Evolutionary conservation across 2,113 vertebrate genomes (phyloP), one percentile per base, ranked within the genome.

Genomic region (Odocoileus virginianus): DNA sequence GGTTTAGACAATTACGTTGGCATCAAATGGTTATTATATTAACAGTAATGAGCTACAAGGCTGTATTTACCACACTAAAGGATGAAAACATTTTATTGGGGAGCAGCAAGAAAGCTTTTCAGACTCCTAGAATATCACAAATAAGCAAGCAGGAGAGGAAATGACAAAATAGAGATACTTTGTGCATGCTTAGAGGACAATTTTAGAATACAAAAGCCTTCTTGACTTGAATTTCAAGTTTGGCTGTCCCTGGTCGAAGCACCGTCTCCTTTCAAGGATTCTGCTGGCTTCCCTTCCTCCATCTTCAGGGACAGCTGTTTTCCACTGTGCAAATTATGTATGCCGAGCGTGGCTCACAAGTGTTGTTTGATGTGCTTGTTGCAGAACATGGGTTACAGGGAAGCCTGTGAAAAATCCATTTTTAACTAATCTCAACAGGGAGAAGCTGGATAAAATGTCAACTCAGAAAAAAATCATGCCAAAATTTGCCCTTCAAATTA

Each of bases 251-350:
- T 25, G 76, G 47, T 0, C 7, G 87, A 50, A n/a, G 43, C 9
- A 7, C 13, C 15, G 0, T 43, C 43, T 81, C 45, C 64, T 74
- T 36, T 82, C 33, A 11, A 27, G 54, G 78, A 27, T 10, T 2
- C 36, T 14, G 12, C 83, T 54, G 74, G 52, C 33, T 76, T 79
- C 27, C 1, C 9, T 11, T 60, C 47, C 50, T 71, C 89, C 45
- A 25, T 15, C 16, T 4, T 95, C 84, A 98, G 0, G 15, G 15
- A 71, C 76, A 96, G 57, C 84, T 94, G 40, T 92, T 92, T 87
- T 94, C 96, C 0, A 98, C 79, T 4, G 97, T 94, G 76, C 97
- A 97, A n/a, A 98, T 71, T 6, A 95, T 27, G 10, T 83, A 95
- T 43, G 97, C 61, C 0, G 95, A 50, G 89, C 97, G 61, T 0